These are phyloP conservation scores for Ptiloglossa arizonensis DNA, from an alignment of 1,140 invertebrate species.

Conservation along the genomic window DNA sequence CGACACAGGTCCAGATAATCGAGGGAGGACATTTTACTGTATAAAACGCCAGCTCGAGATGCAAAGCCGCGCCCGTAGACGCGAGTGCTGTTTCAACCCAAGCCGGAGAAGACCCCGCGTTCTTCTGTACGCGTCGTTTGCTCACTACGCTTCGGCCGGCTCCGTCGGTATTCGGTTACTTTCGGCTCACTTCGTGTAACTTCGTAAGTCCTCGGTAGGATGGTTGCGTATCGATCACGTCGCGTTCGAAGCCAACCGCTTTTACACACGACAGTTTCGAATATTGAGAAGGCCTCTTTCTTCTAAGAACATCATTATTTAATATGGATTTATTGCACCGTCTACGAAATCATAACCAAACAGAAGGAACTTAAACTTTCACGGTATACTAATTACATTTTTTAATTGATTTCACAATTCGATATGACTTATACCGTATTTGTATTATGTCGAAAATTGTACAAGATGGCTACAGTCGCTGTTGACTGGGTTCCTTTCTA, in stretches of 20 bases:
- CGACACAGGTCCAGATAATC: constrained; percentile 83
- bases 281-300: constrained; percentile 7
- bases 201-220: constrained; percentile 15
- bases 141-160: constrained; percentile 28
- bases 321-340: neutral
- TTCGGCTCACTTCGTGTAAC: constrained; percentile 36
- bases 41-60: constrained; percentile 71
- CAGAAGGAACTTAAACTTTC: neutral
- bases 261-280: constrained; percentile 56
- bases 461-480: constrained; percentile 18
- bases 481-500: neutral
- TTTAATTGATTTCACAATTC: neutral
- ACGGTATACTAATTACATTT: neutral
- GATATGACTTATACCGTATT: neutral
- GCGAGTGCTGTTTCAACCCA: constrained; percentile 66
- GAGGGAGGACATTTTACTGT: constrained; percentile 79
- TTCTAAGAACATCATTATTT: constrained; percentile 11
- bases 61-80: constrained; percentile 69
- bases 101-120: constrained; percentile 63
- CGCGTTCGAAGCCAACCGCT: constrained; percentile 59
- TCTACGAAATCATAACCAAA: neutral
- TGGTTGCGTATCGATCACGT: constrained; percentile 62
- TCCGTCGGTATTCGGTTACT: constrained; percentile 33
- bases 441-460: neutral
- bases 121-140: constrained; percentile 59